Conservation (phyloP, 2,888 invertebrate species). For the Rhyacophila evoluta region DNA sequence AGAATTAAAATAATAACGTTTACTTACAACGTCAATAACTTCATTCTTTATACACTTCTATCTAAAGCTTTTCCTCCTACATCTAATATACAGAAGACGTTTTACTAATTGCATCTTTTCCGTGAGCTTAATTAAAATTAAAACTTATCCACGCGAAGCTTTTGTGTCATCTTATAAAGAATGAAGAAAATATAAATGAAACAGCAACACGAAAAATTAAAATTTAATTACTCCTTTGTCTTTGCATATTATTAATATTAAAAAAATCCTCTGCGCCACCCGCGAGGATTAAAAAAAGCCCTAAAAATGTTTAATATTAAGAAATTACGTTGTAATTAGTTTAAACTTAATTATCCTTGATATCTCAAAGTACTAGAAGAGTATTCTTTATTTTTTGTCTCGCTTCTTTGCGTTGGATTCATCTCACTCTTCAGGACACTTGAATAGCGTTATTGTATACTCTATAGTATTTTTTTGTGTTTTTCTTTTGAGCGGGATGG, state of each 20-base stretch:
- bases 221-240: slow-evolving; percentile 55
- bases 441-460: slow-evolving; percentile 51
- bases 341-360: slow-evolving; percentile 52
- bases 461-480: slow-evolving; percentile 44
- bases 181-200: slow-evolving; percentile 46
- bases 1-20: background rate
- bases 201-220: slow-evolving; percentile 55
- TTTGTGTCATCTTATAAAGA: slow-evolving; percentile 40
- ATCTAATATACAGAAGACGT: background rate
- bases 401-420: slow-evolving; percentile 16
- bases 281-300: slow-evolving; percentile 45
- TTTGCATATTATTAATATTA: slow-evolving; percentile 54
- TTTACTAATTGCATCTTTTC: slow-evolving; percentile 49
- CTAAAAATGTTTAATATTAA: slow-evolving; percentile 54
- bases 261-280: slow-evolving; percentile 42
- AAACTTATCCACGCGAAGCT: slow-evolving; percentile 39
- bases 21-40: background rate
- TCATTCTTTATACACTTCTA: background rate
- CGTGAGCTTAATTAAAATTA: slow-evolving; percentile 52
- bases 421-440: slow-evolving; percentile 43
- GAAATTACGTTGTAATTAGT: slow-evolving; percentile 55
- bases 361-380: slow-evolving; percentile 45
- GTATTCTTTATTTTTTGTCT: slow-evolving; percentile 36
- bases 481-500: slow-evolving; percentile 42
- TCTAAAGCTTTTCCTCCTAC: background rate